Evolutionary conservation across 2,797 vertebrate genomes (phyloP).

Genomic region (Brachyalestes nurse): DNA sequence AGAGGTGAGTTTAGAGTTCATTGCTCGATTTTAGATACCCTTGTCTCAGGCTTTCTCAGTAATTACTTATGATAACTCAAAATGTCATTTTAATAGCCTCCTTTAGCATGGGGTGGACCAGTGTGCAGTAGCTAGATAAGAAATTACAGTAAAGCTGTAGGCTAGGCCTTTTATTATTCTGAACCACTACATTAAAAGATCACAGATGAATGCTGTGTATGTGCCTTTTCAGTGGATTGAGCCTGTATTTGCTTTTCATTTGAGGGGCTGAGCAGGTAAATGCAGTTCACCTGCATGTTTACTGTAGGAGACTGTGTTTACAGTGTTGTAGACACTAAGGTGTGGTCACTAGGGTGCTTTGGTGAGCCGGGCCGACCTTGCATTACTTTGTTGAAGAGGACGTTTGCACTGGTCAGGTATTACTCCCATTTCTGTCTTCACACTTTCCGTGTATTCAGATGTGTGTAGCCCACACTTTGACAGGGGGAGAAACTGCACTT

Average conservation of each 20-base stretch:
- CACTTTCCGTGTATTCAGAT: not conserved
- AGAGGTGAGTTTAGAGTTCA: not conserved
- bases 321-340: constrained; percentile 45
- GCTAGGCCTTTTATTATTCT: not conserved
- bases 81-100: constrained; percentile 4
- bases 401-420: constrained; percentile 24
- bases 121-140: too few relatives aligned
- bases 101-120: not conserved
- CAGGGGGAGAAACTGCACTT: constrained; percentile 3
- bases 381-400: constrained; percentile 10
- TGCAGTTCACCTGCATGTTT: constrained; percentile 52
- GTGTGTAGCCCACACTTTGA: not conserved
- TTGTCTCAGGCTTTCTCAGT: not conserved
- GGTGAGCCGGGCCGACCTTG: constrained; percentile 10
- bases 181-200: not conserved
- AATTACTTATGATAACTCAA: not conserved
- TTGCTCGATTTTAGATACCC: not conserved
- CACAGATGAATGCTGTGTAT: not conserved
- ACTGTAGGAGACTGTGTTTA: constrained; percentile 48
- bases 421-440: not conserved
- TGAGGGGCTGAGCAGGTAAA: constrained; percentile 37
- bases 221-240: constrained; percentile 13
- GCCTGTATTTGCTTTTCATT: not conserved
- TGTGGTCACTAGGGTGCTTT: constrained; percentile 38
- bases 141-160: too few relatives aligned